phyloP scores from a whole-genome alignment of 2,888 invertebrate species.

The Xanthia icteritia region DNA sequence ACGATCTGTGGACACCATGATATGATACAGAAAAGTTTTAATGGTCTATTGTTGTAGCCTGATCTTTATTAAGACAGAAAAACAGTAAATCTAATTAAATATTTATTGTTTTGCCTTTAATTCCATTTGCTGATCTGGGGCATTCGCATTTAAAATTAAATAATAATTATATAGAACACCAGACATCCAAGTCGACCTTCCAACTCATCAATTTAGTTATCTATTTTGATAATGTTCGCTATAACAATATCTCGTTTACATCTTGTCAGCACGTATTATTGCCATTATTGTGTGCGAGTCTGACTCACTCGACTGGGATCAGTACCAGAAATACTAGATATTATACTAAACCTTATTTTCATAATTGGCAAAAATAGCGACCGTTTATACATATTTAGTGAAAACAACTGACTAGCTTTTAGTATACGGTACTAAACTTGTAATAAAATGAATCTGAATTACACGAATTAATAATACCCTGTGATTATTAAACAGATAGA shows the following conservation, averaged over 20 bases:
- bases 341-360: background rate
- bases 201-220: background rate
- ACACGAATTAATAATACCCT: background rate
- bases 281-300: too few species aligned
- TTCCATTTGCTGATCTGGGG: background rate
- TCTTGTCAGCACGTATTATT: background rate
- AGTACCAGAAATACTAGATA: background rate
- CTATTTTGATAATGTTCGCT: background rate
- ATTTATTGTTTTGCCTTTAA: background rate
- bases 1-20: constrained; percentile 69
- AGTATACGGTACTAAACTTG: background rate
- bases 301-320: background rate
- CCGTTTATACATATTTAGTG: background rate
- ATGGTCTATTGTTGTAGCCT: background rate
- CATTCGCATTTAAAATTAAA: background rate
- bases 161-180: background rate
- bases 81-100: too few species aligned
- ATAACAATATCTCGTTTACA: background rate
- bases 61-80: background rate
- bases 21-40: background rate
- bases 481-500: background rate
- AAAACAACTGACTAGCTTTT: background rate
- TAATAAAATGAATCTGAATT: background rate
- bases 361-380: background rate
- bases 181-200: background rate